Base-by-base conservation (phyloP, 2,888 invertebrate species). In the Antheraea yamamai region DNA sequence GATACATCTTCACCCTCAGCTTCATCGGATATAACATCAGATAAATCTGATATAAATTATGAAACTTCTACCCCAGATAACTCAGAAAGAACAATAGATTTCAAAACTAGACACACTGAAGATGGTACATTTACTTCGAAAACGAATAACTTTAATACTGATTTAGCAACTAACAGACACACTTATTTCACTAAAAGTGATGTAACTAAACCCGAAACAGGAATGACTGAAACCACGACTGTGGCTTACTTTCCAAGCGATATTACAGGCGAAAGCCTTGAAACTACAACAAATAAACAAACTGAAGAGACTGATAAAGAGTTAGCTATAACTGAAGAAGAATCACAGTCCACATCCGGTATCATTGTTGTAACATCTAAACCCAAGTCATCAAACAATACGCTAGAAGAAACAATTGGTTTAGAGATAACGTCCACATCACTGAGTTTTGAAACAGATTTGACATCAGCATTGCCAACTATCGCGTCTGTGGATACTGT, bases 271-370 rank as follows among this genome's bases (percentile, higher is more conserved):
- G 12, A 8, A 23, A 16, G 23, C 10, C 2, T 58, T 14, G 20
- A 39, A 18, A 73, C 73, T n/a, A 30, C 61, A 64, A 35, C 61
- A 52, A 72, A n/a, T 70, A 39, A 70, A 10, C 35, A 35, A 70
- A 70, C 39, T 70, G 20, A 10, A 20, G 39, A 39, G 75, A 74
- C 18, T 58, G 73, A 61, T 72, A 71, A 71, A 76, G 77, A 75
- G 64, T 78, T 78, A n/a, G 61, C 77, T 74, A n/a, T 68, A 51
- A 58, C 73, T 58, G 55, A 72, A 26, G 75, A 76, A 18, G 76
- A 76, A 71, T 75, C 79, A 10, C 75, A 73, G 30, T n/a, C 66
- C 6, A 71, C 72, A 30, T 68, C 78, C 72, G 58, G 58, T 23
- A n/a, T 35, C 4, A 71, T 2, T 39, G 18, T 35, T 8, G 39